These are phyloP conservation scores for Hydropsyche tenuis DNA, from an alignment of 1,140 invertebrate species.

Conservation along the genomic window DNA sequence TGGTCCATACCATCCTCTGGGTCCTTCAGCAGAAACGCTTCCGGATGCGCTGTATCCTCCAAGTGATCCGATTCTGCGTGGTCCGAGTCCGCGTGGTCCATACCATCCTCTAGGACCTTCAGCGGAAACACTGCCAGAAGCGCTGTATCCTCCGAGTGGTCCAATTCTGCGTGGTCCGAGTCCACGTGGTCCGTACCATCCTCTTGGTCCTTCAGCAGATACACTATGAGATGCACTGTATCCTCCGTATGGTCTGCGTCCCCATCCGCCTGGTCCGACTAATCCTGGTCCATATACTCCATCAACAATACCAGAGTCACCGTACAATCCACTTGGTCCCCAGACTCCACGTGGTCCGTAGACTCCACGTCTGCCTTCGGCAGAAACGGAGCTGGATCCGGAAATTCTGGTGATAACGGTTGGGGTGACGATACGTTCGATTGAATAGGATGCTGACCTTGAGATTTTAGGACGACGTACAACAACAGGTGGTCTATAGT, in stretches of 20 bases:
- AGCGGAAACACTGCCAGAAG: not conserved
- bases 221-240: not conserved
- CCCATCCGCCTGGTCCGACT: not conserved
- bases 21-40: constrained; percentile 7
- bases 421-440: constrained; percentile 10
- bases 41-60: constrained; percentile 24
- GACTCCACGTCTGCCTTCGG: not conserved
- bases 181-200: not conserved
- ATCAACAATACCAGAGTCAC: constrained; percentile 4
- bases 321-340: not conserved
- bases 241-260: not conserved
- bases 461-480: not conserved
- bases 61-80: not conserved
- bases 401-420: constrained; percentile 12
- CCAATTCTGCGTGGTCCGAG: not conserved
- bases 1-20: not conserved
- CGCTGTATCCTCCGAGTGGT: constrained; percentile 1
- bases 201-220: constrained; percentile 8
- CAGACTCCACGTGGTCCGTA: not conserved
- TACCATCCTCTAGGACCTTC: not conserved
- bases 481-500: not conserved
- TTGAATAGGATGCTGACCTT: not conserved
- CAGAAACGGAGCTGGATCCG: not conserved
- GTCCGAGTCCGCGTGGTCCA: constrained; percentile 22
- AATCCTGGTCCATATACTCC: not conserved